Evolutionary conservation across 2,797 vertebrate species (phyloP).

Genomic region (Huso huso): DNA sequence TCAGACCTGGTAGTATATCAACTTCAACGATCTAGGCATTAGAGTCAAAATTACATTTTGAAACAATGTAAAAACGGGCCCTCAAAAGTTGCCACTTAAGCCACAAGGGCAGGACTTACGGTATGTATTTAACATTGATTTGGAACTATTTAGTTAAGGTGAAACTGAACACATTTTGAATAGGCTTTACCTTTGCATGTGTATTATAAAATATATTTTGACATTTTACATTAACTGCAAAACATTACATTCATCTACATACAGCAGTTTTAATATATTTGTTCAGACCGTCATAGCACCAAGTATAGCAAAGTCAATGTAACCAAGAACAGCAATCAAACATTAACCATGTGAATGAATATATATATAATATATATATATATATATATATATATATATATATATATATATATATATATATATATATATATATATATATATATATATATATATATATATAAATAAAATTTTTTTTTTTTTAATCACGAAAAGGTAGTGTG

Average conservation of each 20-base stretch:
- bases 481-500: no score
- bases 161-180: constrained; percentile 20
- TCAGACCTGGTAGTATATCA: background rate
- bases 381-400: no score
- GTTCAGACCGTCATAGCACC: constrained; percentile 51
- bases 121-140: background rate
- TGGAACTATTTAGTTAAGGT: constrained; percentile 15
- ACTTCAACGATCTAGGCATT: no score
- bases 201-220: constrained; percentile 67
- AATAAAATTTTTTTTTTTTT: no score
- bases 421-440: no score
- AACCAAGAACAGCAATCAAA: constrained; percentile 28
- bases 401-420: no score
- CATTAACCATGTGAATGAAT: constrained; percentile 4
- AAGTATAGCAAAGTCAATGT: constrained; percentile 37
- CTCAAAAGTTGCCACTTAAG: no score
- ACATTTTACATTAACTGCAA: constrained; percentile 71
- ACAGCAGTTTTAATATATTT: constrained; percentile 47
- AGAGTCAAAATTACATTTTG: no score
- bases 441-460: no score
- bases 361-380: no score
- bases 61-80: constrained; percentile 5
- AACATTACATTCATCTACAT: constrained; percentile 61
- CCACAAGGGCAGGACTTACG: constrained; percentile 13
- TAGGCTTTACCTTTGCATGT: constrained; percentile 42